These are phyloP conservation scores for Melieria picta DNA, from an alignment of 2,888 invertebrate species.

Conservation along the genomic window DNA sequence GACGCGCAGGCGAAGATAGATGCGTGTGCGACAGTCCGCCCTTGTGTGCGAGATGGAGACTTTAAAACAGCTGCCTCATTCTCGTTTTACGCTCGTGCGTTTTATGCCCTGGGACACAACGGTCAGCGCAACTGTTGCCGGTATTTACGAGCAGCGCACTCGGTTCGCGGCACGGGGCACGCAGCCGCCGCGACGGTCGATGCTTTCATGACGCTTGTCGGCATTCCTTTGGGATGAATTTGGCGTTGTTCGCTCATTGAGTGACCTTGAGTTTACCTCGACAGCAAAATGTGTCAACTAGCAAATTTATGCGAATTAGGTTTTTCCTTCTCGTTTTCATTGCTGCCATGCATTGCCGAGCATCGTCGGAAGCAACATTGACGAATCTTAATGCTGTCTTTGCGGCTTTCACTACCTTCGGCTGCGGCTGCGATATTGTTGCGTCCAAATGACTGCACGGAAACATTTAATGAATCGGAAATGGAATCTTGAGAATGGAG, in stretches of 20 bases:
- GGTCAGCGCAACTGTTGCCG: too few relatives aligned
- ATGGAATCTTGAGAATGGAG: conserved; percentile 13
- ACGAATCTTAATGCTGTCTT: conserved; percentile 8
- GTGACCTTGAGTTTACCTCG: conserved; percentile 39
- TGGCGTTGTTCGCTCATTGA: conserved; percentile 12
- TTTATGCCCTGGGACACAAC: too few relatives aligned
- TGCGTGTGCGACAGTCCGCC: neutral
- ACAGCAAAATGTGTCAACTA: conserved; percentile 40
- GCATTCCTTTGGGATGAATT: conserved; percentile 48
- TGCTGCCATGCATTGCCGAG: neutral
- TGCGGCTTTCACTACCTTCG: neutral
- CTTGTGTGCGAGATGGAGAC: too few relatives aligned
- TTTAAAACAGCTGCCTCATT: too few relatives aligned
- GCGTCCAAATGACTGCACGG: conserved; percentile 30
- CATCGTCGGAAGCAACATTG: neutral
- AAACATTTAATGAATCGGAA: conserved; percentile 52
- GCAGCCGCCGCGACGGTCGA: neutral
- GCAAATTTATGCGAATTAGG: conserved; percentile 47
- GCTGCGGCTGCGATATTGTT: conserved; percentile 32
- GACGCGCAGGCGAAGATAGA: neutral
- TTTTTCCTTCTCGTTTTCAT: neutral
- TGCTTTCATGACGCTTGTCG: neutral
- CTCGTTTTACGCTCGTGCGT: too few relatives aligned
- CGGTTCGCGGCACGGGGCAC: too few relatives aligned
- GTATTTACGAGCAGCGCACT: too few relatives aligned